Evolutionary conservation across 1,140 invertebrate species (phyloP).

Genomic region (Linepithema humile): DNA sequence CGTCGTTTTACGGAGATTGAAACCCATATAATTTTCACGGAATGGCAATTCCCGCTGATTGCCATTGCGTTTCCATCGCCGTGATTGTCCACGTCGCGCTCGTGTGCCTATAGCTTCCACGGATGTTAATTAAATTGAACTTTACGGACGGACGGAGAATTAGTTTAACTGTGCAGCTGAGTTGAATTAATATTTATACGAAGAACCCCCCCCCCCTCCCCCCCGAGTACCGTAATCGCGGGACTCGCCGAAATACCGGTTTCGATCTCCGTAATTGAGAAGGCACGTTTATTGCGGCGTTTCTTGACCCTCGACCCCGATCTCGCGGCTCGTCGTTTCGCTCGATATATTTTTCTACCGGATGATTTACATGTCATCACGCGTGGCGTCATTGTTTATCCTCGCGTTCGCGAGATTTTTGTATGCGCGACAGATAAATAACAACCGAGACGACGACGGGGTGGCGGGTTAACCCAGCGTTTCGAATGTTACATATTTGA

Average conservation of each 20-base stretch:
- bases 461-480: not conserved
- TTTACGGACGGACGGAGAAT: not conserved
- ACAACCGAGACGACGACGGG: not conserved
- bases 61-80: not conserved
- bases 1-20: conserved; percentile 29
- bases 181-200: not conserved
- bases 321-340: not conserved
- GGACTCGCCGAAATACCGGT: not conserved
- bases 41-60: not conserved
- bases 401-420: not conserved
- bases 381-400: not conserved
- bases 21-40: not conserved
- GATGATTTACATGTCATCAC: not conserved
- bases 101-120: not conserved
- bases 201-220: too few relatives aligned
- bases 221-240: too few relatives aligned
- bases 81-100: not conserved
- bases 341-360: conserved; percentile 42
- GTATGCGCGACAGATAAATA: conserved; percentile 9
- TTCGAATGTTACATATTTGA: not conserved
- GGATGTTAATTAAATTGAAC: not conserved
- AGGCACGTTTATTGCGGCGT: not conserved
- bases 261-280: conserved; percentile 1
- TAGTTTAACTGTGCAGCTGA: not conserved
- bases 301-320: not conserved